These are phyloP conservation scores for Hirundichthys speculiger DNA, from an alignment of 2,113 vertebrate species.

Conservation along the genomic window DNA sequence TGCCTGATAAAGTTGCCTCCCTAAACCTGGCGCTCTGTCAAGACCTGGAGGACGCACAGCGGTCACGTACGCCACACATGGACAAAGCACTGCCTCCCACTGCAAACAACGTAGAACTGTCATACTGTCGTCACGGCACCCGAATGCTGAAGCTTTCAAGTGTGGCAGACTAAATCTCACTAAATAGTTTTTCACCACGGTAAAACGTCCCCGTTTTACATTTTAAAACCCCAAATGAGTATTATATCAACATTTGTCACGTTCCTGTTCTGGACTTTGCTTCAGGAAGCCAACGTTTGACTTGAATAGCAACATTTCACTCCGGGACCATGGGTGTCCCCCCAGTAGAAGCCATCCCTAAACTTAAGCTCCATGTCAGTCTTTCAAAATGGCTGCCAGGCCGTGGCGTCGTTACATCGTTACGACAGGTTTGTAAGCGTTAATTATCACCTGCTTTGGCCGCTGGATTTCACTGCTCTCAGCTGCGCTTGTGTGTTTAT, in stretches of 20 bases:
- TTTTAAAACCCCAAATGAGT: too few relatives aligned
- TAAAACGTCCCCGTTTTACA: too few relatives aligned
- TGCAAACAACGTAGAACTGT: conserved; percentile 19
- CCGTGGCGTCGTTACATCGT: background rate
- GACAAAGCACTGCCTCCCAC: conserved; percentile 25
- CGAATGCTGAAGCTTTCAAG: conserved; percentile 11
- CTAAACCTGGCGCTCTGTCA: conserved; percentile 61
- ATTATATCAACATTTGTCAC: too few relatives aligned
- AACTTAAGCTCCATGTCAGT: too few relatives aligned
- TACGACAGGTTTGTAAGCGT: background rate
- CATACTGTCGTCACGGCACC: conserved; percentile 5
- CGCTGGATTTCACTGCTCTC: conserved; percentile 19
- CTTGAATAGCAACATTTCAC: too few relatives aligned
- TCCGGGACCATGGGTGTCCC: too few relatives aligned
- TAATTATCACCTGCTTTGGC: background rate
- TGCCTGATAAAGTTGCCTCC: conserved; percentile 56
- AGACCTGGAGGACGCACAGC: conserved; percentile 66
- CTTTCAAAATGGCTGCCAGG: conserved; percentile 7
- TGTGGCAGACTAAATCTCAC: too few relatives aligned
- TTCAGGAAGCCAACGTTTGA: too few relatives aligned
- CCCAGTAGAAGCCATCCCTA: too few relatives aligned
- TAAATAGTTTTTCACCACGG: too few relatives aligned
- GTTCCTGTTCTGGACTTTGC: too few relatives aligned
- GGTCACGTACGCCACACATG: conserved; percentile 55
- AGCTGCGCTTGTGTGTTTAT: conserved; percentile 38